Conservation (phyloP, 2,888 invertebrate genomes). For the Ditula angustiorana region DNA sequence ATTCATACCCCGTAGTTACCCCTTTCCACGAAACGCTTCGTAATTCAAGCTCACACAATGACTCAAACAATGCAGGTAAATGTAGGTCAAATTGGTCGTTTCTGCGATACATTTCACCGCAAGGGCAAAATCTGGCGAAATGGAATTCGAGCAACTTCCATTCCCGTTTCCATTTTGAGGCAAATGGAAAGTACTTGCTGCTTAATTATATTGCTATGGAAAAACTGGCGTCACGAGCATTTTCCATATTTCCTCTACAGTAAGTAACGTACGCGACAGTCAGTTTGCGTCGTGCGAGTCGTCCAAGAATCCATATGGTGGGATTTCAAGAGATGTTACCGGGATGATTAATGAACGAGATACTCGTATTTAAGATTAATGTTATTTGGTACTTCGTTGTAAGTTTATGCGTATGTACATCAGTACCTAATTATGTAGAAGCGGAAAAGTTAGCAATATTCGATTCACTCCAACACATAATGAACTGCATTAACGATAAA, state of each 20-base stretch:
- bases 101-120: slow-evolving; percentile 12
- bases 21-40: slow-evolving; percentile 17
- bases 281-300: too few species aligned
- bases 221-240: not conserved
- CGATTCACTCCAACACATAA: too few species aligned
- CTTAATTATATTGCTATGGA: not conserved
- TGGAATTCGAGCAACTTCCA: not conserved
- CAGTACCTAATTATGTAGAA: too few species aligned
- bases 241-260: too few species aligned
- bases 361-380: slow-evolving; percentile 16
- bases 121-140: not conserved
- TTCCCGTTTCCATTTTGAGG: not conserved
- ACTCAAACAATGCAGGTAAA: slow-evolving; percentile 30
- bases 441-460: too few species aligned
- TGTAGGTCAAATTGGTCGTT: slow-evolving; percentile 29
- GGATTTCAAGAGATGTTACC: not conserved
- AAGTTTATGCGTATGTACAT: not conserved
- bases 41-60: slow-evolving; percentile 20
- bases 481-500: too few species aligned
- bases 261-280: too few species aligned
- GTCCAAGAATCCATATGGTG: not conserved
- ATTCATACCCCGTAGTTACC: slow-evolving; percentile 15
- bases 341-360: slow-evolving; percentile 5
- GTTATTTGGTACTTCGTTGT: not conserved
- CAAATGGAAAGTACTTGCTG: not conserved